Evolutionary conservation across 2,888 invertebrate species (phyloP).

Genomic region (Rhagonycha fulva): DNA sequence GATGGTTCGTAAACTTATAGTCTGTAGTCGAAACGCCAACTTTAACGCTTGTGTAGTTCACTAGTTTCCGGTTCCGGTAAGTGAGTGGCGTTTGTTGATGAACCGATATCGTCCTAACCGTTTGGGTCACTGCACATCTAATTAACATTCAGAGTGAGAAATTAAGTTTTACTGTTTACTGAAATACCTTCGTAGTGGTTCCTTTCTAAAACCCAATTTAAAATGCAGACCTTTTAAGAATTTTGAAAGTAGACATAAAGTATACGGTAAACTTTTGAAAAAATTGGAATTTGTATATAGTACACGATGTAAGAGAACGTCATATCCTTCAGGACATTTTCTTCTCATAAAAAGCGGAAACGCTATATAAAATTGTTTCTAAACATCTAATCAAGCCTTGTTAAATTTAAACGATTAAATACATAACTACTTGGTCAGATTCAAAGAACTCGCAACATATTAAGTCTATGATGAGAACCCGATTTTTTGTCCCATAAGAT

Average conservation of each 20-base stretch:
- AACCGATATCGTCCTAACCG: slow-evolving; percentile 44
- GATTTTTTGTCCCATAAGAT: background rate
- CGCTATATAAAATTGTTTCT: background rate
- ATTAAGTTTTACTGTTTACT: slow-evolving; percentile 28
- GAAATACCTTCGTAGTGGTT: slow-evolving; percentile 12
- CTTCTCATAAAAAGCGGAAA: background rate
- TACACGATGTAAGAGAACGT: background rate
- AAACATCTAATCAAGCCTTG: background rate
- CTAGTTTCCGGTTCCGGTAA: slow-evolving; percentile 52
- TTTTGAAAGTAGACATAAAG: background rate
- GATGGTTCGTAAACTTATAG: slow-evolving; percentile 37
- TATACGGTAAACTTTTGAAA: background rate
- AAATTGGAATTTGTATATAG: background rate
- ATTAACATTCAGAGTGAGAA: slow-evolving; percentile 41
- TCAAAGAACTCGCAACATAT: background rate
- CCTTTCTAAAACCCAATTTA: background rate
- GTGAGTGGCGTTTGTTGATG: slow-evolving; percentile 49
- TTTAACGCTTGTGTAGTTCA: slow-evolving; percentile 51
- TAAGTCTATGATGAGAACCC: background rate
- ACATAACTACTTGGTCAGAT: background rate
- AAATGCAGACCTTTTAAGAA: background rate
- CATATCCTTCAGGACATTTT: background rate
- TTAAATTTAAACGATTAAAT: background rate
- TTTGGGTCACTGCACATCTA: slow-evolving; percentile 44
- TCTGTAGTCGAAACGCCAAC: slow-evolving; percentile 43